Base-by-base conservation (phyloP, 30 jellyfish, hydroid and myxozoan genomes). In the Cassiopea andromeda region DNA sequence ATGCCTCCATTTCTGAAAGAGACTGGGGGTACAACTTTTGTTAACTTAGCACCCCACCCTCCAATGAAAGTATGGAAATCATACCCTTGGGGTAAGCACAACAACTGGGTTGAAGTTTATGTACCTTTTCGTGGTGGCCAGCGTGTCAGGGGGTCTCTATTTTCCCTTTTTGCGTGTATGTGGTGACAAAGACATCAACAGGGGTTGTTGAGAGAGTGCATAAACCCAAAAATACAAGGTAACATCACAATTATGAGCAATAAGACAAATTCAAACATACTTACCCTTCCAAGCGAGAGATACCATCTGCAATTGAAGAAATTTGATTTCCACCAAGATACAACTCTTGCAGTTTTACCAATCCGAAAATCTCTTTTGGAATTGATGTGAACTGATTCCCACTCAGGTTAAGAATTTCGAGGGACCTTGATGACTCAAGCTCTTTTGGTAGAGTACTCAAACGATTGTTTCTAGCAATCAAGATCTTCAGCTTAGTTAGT, bases 271-370 rank as follows among this genome's bases (percentile, higher is more conserved):
- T 5, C 7, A 48, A 45, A 45, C n/a, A 2, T 0, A 6, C 92
- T 82, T 69, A 96, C 99, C 99, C 92, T 54, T 83, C 83, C 13
- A 96, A 58, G 59, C 67, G 93, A 60, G 82, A 77, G 69, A 96
- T 96, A 16, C 70, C 91, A 60, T 92, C 93, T 58, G 97, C 88
- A 13, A 96, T 81, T 48, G 61, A 44, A 17, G 84, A 83, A 14
- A 96, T 84, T 46, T 73, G 68, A 77, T 96, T 96, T 70, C 99
- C 99, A 48, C 99, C 99, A 81, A 96, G 93, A 72, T 85, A 96
- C 27, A 96, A 87, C 81, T 96, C 98, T 74, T 92, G 77, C 92
- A 96, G 84, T 18, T 49, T 50, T 70, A 71, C 66, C 54, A 96
- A 77, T 2, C 94, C 87, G 49, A 87, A 73, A 46, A 96, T 18